Conservation (phyloP, 2,113 vertebrate genomes). For the Bos indicus region DNA sequence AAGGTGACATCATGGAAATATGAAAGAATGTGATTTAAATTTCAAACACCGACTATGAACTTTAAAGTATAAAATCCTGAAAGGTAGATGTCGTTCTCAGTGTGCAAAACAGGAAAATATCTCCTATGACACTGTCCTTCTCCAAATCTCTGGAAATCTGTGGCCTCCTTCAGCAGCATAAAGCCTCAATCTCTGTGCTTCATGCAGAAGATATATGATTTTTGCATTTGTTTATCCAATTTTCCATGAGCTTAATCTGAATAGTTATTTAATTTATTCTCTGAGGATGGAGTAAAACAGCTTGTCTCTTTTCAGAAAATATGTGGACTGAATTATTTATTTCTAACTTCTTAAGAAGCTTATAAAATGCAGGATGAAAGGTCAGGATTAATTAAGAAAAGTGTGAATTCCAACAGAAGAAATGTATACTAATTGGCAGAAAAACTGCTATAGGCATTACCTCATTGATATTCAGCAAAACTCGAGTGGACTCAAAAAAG, state of each 20-base stretch:
- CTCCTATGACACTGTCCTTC: not conserved
- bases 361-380: conserved; percentile 74
- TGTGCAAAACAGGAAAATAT: not conserved
- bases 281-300: conserved; percentile 76
- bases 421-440: conserved; percentile 34
- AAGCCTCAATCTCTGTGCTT: not conserved
- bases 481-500: not conserved
- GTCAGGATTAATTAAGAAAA: conserved; percentile 79
- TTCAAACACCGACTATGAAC: not conserved
- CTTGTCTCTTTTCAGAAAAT: conserved; percentile 72
- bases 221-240: conserved; percentile 55
- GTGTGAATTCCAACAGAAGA: conserved; percentile 56
- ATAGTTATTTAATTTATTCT: conserved; percentile 76
- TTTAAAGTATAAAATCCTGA: conserved; percentile 15
- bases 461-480: not conserved
- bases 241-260: conserved; percentile 68
- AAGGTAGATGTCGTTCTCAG: not conserved
- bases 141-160: not conserved
- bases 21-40: conserved; percentile 15
- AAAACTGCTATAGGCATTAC: not conserved
- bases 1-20: not conserved
- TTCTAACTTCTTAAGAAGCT: conserved; percentile 77
- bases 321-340: conserved; percentile 79
- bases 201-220: not conserved
- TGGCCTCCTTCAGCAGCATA: not conserved